Evolutionary conservation across 2,113 vertebrate genomes (phyloP).

Genomic region (Tragelaphus buxtoni): DNA sequence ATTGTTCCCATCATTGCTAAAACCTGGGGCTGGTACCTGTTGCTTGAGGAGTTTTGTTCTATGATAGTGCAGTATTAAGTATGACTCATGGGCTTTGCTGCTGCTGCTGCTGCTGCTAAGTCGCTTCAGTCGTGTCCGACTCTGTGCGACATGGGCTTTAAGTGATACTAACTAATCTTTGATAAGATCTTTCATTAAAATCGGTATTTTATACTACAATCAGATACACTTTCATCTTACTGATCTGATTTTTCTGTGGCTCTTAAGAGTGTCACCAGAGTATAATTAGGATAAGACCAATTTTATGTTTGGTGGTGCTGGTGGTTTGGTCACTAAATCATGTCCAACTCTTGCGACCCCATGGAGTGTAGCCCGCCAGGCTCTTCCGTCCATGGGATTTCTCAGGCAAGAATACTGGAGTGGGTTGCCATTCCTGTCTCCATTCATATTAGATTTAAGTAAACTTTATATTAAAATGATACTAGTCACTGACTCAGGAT

Average conservation of each 20-base stretch:
- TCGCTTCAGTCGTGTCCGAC: too few species aligned
- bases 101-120: not conserved
- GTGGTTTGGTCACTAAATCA: not conserved
- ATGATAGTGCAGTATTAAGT: not conserved
- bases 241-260: not conserved
- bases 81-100: not conserved
- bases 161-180: not conserved
- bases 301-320: not conserved
- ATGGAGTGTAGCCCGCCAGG: not conserved
- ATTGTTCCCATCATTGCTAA: not conserved
- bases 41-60: not conserved
- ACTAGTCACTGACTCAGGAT: conserved; percentile 77
- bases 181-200: not conserved
- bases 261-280: not conserved
- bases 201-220: not conserved
- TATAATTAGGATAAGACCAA: not conserved
- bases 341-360: not conserved
- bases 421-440: not conserved
- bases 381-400: not conserved
- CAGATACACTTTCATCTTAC: not conserved
- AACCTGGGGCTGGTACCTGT: not conserved
- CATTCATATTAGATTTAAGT: conserved; percentile 72
- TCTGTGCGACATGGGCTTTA: not conserved
- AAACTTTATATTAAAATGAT: conserved; percentile 77
- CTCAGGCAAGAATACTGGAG: not conserved